A percentile compares a stretch with the other conserved stretches of the same genome.
Evolutionary conservation across 2,888 invertebrate genomes (phyloP).

Genomic region (Serripes groenlandicus): DNA sequence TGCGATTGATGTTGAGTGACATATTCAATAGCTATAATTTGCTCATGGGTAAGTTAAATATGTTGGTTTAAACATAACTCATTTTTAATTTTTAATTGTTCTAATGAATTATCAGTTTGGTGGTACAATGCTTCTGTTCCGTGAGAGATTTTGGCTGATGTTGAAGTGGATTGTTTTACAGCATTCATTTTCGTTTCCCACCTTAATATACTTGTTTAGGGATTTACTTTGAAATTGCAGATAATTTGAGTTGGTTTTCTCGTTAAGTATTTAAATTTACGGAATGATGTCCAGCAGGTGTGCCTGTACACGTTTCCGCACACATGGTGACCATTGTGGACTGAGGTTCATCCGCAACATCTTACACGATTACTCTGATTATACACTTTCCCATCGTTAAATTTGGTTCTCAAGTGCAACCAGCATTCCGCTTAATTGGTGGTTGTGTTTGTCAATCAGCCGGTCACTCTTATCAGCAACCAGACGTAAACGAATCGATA

Average conservation of each 20-base stretch:
- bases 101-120: neutral
- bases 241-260: neutral
- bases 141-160: constrained; percentile 22
- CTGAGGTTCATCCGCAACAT: constrained; percentile 31
- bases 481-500: constrained; percentile 15
- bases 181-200: constrained; percentile 25
- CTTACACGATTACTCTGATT: constrained; percentile 54
- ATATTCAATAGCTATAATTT: constrained; percentile 9
- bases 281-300: constrained; percentile 25
- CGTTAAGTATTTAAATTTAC: neutral
- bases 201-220: neutral
- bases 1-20: too few relatives aligned
- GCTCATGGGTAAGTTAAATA: neutral
- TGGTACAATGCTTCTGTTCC: neutral
- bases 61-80: neutral
- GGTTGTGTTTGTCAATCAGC: constrained; percentile 40
- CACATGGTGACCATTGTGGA: constrained; percentile 38
- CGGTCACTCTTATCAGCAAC: constrained; percentile 41
- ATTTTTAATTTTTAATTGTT: neutral
- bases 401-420: constrained; percentile 61
- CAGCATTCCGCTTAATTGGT: constrained; percentile 59
- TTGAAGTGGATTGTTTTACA: constrained; percentile 11
- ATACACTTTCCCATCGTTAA: constrained; percentile 66
- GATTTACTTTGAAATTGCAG: neutral
- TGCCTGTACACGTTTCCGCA: constrained; percentile 16